phyloP scores from a whole-genome alignment of 2,888 invertebrate species.

The Stenodera caucasica region DNA sequence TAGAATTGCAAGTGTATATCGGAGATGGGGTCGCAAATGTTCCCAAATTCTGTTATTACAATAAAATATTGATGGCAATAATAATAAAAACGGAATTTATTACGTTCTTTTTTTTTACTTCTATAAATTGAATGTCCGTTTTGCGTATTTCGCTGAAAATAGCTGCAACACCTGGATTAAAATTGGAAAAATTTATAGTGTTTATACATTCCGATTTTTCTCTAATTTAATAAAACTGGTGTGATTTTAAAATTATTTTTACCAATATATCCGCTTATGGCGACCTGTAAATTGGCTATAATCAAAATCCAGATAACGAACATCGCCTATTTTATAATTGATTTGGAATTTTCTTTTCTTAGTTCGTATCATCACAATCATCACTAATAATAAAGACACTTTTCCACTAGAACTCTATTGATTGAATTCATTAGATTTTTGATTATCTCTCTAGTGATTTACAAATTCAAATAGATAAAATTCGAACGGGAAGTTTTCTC shows the following conservation, averaged over 20 bases:
- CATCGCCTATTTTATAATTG: constrained; percentile 33
- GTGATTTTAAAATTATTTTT: constrained; percentile 10
- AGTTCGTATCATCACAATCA: constrained; percentile 37
- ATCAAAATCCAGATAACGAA: constrained; percentile 34
- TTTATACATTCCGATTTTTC: background rate
- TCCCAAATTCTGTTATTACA: no score
- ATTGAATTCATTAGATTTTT: background rate
- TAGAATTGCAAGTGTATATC: no score
- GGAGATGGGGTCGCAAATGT: no score
- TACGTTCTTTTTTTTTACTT: no score
- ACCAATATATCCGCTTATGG: constrained; percentile 38
- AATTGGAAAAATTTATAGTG: background rate
- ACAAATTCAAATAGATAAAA: no score
- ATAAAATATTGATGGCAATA: no score
- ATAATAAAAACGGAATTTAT: no score
- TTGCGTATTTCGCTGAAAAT: background rate
- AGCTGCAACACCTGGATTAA: background rate
- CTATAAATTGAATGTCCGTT: background rate
- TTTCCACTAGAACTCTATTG: constrained; percentile 21
- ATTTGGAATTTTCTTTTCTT: constrained; percentile 26
- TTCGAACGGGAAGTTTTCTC: no score
- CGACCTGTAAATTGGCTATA: constrained; percentile 22
- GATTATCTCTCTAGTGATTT: no score
- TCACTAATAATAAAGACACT: constrained; percentile 31
- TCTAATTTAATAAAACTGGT: background rate